Evolutionary conservation across 2,113 vertebrate genomes (phyloP), one percentile per base, ranked within the genome.

Genomic region (Corythornis madagascariensis): DNA sequence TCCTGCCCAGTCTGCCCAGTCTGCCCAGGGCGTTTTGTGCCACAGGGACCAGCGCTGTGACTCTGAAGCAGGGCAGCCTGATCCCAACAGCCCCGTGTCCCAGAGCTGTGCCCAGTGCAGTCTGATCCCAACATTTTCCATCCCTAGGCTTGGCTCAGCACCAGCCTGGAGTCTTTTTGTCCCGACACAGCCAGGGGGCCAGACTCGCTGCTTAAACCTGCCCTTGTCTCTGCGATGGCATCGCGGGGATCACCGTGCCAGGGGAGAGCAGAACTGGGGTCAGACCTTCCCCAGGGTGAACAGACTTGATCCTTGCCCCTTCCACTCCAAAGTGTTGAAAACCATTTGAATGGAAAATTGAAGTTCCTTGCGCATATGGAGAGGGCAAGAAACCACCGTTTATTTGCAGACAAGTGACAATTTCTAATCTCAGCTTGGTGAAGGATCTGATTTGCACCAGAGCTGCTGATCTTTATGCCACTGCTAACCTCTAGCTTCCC

Each of bases 401-500:
- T 93, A 72, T 84, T 92, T 75, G 87, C n/a, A 93, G 93, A 45
- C 79, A 71, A 91, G 95, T 1, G 4, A 78, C 64, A 65, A 38
- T 89, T 91, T 93, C 75, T 89, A 83, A 90, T 95, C 95, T 96
- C 86, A 52, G 90, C 87, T 18, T 40, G 35, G 74, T 50, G 82
- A 60, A 95, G 72, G 90, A 89, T 89, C 92, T 92, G 93, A 94
- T 96, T 97, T 90, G 88, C 87, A 89, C 84, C 83, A 84, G 67
- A 78, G 53, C 82, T 91, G 85, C 92, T 96, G 93, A 92, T 95
- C 95, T 96, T 63, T 1, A 0, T 83, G 82, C 84, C 87, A 78
- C 11, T 31, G 72, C 87, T 96, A 92, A 92, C 94, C 95, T 55
- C 91, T 64, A 56, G 72, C 92, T 94, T 95, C 89, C 87, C 89